phyloP scores from a whole-genome alignment of 2,113 vertebrate species.

The Oncorhynchus clarkii region DNA sequence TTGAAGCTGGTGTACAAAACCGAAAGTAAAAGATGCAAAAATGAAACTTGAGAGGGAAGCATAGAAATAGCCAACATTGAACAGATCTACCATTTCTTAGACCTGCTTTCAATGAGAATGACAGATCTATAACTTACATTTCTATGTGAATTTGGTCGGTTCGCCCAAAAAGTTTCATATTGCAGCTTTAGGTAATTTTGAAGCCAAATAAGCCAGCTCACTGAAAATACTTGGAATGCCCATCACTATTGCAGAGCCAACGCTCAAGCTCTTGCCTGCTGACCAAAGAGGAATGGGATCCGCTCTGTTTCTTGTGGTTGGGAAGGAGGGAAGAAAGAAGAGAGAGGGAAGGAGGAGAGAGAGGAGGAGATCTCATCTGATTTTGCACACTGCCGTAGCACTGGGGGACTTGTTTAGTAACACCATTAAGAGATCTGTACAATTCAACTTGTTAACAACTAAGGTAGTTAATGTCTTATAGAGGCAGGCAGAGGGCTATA shows the following conservation, averaged over 20 bases:
- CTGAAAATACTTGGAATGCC: too few relatives aligned
- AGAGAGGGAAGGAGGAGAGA: not conserved
- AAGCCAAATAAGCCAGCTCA: too few relatives aligned
- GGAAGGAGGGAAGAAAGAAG: not conserved
- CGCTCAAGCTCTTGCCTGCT: not conserved
- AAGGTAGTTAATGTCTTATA: slow-evolving; percentile 26
- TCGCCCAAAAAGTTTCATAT: too few relatives aligned
- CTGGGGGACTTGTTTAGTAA: slow-evolving; percentile 9
- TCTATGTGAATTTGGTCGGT: too few relatives aligned
- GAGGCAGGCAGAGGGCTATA: slow-evolving; percentile 19
- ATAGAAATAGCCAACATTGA: too few relatives aligned
- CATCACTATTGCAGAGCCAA: not conserved
- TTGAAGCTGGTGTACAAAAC: too few relatives aligned
- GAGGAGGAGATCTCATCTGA: not conserved
- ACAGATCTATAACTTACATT: too few relatives aligned
- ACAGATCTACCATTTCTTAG: too few relatives aligned
- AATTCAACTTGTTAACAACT: slow-evolving; percentile 31
- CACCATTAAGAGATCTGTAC: not conserved
- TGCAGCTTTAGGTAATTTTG: too few relatives aligned
- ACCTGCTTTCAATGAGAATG: too few relatives aligned
- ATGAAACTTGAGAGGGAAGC: too few relatives aligned
- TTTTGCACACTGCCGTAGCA: slow-evolving; percentile 1
- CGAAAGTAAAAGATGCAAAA: too few relatives aligned
- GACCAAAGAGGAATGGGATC: slow-evolving; percentile 27
- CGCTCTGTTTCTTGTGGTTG: not conserved